Evolutionary conservation across 2,888 invertebrate species (phyloP).

Genomic region (Lobophora halterata): DNA sequence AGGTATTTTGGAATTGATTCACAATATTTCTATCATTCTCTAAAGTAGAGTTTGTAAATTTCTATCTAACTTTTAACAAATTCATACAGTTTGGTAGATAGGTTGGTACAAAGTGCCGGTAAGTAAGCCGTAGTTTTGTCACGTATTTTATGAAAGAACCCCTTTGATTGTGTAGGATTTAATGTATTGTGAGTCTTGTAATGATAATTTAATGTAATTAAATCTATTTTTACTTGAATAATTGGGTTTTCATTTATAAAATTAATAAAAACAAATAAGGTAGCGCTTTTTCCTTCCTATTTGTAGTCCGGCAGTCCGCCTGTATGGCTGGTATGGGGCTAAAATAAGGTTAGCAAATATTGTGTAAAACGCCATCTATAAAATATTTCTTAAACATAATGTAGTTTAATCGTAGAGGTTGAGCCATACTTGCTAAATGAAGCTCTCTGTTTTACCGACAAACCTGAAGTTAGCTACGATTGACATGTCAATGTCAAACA

Average conservation of each 20-base stretch:
- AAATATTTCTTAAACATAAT: too few relatives aligned
- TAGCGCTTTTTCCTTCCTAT: too few relatives aligned
- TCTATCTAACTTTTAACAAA: constrained; percentile 3
- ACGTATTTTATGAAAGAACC: constrained; percentile 36
- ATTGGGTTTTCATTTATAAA: constrained; percentile 22
- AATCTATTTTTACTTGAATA: constrained; percentile 64
- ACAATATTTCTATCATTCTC: too few relatives aligned
- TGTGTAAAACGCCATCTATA: constrained; percentile 10
- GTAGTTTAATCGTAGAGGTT: background rate
- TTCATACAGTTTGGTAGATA: background rate
- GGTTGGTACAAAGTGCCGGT: constrained; percentile 49
- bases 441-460: constrained; percentile 10
- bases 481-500: constrained; percentile 3
- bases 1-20: too few relatives aligned
- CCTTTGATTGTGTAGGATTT: constrained; percentile 40
- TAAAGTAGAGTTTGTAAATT: background rate
- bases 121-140: constrained; percentile 35
- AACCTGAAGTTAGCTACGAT: background rate
- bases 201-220: constrained; percentile 54
- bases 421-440: background rate
- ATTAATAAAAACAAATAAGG: too few relatives aligned
- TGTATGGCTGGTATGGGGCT: too few relatives aligned
- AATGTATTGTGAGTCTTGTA: constrained; percentile 50
- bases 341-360: too few relatives aligned
- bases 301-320: too few relatives aligned